Conservation (phyloP, 1,140 invertebrate species). For the Limonius californicus region DNA sequence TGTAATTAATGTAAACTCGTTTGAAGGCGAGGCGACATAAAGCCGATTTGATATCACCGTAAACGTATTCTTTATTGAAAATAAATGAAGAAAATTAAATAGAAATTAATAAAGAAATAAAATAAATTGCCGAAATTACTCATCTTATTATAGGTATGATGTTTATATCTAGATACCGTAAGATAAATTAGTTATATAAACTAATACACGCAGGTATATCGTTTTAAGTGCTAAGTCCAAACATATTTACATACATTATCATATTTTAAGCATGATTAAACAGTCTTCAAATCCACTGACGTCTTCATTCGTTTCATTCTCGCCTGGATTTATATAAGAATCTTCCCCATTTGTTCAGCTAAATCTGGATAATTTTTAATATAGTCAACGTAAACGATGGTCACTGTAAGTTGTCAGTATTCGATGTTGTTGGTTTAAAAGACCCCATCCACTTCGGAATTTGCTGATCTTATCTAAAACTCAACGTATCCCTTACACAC, state of each 20-base stretch:
- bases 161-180: conserved; percentile 9
- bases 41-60: neutral
- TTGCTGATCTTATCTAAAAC: neutral
- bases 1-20: too few relatives aligned
- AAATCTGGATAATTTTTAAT: conserved; percentile 33
- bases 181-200: conserved; percentile 23
- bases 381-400: conserved; percentile 20
- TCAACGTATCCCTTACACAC: neutral
- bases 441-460: neutral
- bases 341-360: conserved; percentile 25
- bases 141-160: conserved; percentile 3
- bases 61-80: neutral
- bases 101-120: conserved; percentile 9
- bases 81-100: conserved; percentile 5
- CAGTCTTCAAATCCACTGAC: conserved; percentile 23
- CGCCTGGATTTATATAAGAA: conserved; percentile 18
- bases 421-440: neutral
- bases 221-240: conserved; percentile 22
- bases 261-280: conserved; percentile 31
- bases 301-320: conserved; percentile 26
- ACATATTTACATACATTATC: conserved; percentile 31
- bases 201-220: conserved; percentile 21
- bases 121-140: conserved; percentile 10
- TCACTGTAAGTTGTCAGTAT: conserved; percentile 26
- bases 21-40: neutral